A percentile compares a stretch with the other conserved stretches of the same genome.
phyloP scores from a whole-genome alignment of 2,888 invertebrate genomes.

The Cetonia aurata region DNA sequence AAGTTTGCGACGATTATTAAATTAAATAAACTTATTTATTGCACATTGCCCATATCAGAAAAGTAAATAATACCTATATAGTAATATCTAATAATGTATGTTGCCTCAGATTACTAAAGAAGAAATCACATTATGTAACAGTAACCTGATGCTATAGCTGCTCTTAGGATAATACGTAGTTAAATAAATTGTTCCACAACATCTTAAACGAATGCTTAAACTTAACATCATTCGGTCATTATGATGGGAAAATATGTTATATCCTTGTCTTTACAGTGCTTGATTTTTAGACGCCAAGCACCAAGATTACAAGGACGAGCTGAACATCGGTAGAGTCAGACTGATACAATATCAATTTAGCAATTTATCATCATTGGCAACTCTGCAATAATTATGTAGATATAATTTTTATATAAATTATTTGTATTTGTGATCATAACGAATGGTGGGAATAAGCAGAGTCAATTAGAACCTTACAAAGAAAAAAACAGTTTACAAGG shows the following conservation, averaged over 20 bases:
- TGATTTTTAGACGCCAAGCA: constrained; percentile 59
- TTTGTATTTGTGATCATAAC: no score
- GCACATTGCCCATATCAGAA: no score
- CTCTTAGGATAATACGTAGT: neutral
- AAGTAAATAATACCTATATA: neutral
- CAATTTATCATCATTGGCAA: constrained; percentile 49
- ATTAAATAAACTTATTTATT: no score
- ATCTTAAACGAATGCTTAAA: constrained; percentile 19
- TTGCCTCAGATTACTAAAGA: constrained; percentile 44
- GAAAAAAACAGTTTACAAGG: no score
- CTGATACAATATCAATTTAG: constrained; percentile 46
- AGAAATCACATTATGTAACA: constrained; percentile 40
- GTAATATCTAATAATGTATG: neutral
- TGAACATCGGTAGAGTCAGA: constrained; percentile 48
- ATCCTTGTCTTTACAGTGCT: constrained; percentile 61
- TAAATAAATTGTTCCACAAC: constrained; percentile 18
- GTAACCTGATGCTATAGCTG: constrained; percentile 25
- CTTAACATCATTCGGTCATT: constrained; percentile 31
- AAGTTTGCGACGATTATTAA: no score
- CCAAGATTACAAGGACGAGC: constrained; percentile 65
- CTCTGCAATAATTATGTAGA: neutral
- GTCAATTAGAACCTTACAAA: no score
- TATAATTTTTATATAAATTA: no score
- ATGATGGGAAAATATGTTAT: constrained; percentile 39
- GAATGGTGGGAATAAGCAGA: no score